These are phyloP conservation scores for Lemur catta DNA, from an alignment of 2,797 vertebrate species.

Conservation along the genomic window DNA sequence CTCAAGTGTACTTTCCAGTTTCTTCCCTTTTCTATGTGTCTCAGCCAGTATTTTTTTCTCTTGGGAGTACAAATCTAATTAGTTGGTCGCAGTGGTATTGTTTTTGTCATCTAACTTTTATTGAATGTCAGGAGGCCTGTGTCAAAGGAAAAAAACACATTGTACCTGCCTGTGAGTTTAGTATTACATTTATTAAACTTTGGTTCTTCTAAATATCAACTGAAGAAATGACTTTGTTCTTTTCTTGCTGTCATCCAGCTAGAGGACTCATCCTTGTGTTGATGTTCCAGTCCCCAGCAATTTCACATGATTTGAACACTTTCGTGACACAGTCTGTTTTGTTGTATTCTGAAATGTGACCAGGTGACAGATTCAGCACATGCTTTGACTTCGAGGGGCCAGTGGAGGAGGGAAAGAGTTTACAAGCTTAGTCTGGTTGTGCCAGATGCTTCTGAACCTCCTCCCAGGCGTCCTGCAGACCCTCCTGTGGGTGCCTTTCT, in stretches of 20 bases:
- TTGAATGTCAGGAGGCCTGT: background rate
- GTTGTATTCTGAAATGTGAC: too few species aligned
- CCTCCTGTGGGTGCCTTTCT: background rate
- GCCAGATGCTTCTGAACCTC: background rate
- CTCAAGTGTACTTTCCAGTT: background rate
- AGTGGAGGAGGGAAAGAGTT: background rate
- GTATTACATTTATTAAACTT: background rate
- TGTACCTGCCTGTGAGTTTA: background rate
- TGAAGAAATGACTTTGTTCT: background rate
- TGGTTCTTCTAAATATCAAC: background rate
- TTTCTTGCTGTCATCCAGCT: background rate
- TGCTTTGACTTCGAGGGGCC: background rate
- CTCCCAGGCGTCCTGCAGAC: rapidly evolving
- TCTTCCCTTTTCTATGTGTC: background rate
- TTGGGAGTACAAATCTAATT: background rate
- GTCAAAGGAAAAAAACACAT: background rate
- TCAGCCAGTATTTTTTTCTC: background rate
- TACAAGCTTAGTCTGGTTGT: rapidly evolving
- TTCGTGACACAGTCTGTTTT: background rate
- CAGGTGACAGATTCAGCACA: background rate
- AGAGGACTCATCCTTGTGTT: background rate
- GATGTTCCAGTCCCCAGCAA: background rate
- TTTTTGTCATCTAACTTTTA: background rate
- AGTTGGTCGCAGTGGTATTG: background rate
- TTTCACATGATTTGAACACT: background rate